Percentiles rank a stretch among this genome's conserved stretches.
Conservation (phyloP, 1,140 invertebrate species). For the Schmidtea mediterranea region DNA sequence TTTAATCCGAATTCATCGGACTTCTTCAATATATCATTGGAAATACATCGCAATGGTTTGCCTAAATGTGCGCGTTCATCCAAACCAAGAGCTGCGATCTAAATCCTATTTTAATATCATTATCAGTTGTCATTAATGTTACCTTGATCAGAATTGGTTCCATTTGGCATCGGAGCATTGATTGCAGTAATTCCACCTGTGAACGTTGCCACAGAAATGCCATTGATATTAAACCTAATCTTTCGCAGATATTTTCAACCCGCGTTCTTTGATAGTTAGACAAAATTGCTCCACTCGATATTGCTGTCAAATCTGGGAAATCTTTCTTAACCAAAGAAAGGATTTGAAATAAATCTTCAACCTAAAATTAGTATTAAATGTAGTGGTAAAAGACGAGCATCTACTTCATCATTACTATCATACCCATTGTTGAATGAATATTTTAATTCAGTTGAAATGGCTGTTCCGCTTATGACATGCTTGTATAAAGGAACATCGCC, state of each 20-base stretch:
- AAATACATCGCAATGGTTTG: background rate
- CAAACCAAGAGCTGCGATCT: background rate
- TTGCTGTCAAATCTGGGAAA: conserved; percentile 52
- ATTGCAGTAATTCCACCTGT: conserved; percentile 68
- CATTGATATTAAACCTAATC: conserved; percentile 57
- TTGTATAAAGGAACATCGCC: conserved; percentile 64
- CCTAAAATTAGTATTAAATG: conserved; percentile 83
- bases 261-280: conserved; percentile 86
- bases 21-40: background rate
- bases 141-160: conserved; percentile 87
- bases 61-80: background rate
- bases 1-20: conserved; percentile 29
- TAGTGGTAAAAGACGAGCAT: too few species aligned
- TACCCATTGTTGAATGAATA: conserved; percentile 46
- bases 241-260: conserved; percentile 84
- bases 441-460: conserved; percentile 41
- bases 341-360: conserved; percentile 78
- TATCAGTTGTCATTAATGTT: too few species aligned
- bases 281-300: conserved; percentile 79
- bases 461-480: conserved; percentile 45
- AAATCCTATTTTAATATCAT: conserved; percentile 34
- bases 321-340: conserved; percentile 55
- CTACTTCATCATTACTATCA: too few species aligned
- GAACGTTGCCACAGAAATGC: conserved; percentile 60
- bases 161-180: conserved; percentile 75